phyloP scores from a whole-genome alignment of 2,888 invertebrate genomes.

The Rhynchonema sp. region DNA sequence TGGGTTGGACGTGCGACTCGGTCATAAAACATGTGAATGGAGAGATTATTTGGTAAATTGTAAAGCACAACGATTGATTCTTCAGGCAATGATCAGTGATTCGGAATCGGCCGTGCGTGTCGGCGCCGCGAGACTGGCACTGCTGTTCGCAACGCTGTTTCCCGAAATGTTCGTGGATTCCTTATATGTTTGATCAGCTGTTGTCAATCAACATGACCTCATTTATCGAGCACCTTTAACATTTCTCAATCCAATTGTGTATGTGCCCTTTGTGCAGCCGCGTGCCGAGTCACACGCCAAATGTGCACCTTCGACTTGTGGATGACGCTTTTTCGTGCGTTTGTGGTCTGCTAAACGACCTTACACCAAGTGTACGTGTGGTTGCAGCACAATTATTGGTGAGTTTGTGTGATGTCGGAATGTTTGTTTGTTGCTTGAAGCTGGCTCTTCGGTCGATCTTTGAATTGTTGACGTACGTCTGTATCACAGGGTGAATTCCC shows the following conservation, averaged over 20 bases:
- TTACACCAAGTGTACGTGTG: not conserved
- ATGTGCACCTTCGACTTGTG: constrained; percentile 64
- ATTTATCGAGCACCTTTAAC: too few relatives aligned
- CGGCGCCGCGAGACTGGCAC: constrained; percentile 65
- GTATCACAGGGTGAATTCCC: constrained; percentile 50
- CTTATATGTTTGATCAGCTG: too few relatives aligned
- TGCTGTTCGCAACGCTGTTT: not conserved
- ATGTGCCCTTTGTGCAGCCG: not conserved
- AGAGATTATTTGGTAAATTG: too few relatives aligned
- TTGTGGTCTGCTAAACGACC: constrained; percentile 72
- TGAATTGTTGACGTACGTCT: not conserved
- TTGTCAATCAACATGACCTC: too few relatives aligned
- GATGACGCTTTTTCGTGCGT: constrained; percentile 91
- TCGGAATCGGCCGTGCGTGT: constrained; percentile 75
- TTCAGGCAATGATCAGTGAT: constrained; percentile 64
- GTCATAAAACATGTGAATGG: too few relatives aligned
- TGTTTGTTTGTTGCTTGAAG: not conserved
- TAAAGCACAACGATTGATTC: constrained; percentile 43
- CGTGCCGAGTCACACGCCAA: constrained; percentile 42
- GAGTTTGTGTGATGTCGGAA: not conserved
- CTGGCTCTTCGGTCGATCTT: too few relatives aligned
- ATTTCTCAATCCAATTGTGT: too few relatives aligned
- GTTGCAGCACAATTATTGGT: not conserved
- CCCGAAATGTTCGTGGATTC: too few relatives aligned
- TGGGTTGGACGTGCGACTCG: too few relatives aligned